phyloP scores from a whole-genome alignment of 2,888 invertebrate genomes.

The Rotaria socialis region DNA sequence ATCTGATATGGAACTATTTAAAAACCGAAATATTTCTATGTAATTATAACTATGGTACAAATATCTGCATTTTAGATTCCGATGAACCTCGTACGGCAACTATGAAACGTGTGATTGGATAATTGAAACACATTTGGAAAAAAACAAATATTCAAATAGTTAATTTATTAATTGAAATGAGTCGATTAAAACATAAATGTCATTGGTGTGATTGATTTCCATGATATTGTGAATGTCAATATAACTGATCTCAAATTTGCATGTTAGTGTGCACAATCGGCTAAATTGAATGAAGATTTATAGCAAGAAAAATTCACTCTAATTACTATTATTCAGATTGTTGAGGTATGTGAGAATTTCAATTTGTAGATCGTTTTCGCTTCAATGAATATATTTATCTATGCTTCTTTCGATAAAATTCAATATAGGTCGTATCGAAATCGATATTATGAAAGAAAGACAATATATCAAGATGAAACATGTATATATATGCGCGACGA shows the following conservation, averaged over 20 bases:
- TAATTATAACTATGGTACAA: constrained; percentile 69
- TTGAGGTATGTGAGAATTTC: not conserved
- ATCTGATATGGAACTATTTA: too few species aligned
- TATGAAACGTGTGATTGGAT: constrained; percentile 68
- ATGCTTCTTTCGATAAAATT: not conserved
- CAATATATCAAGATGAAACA: not conserved
- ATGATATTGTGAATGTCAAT: not conserved
- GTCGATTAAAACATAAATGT: not conserved
- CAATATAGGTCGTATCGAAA: not conserved
- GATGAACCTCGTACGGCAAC: constrained; percentile 79
- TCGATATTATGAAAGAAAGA: not conserved
- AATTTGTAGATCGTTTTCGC: not conserved
- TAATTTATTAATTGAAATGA: not conserved
- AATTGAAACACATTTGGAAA: constrained; percentile 76
- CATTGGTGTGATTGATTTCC: not conserved
- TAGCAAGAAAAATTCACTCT: not conserved
- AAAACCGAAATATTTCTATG: constrained; percentile 65
- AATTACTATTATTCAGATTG: not conserved
- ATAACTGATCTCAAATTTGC: not conserved
- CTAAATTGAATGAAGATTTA: too few species aligned
- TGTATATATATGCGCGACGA: too few species aligned
- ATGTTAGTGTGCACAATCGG: not conserved
- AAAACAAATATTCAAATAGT: constrained; percentile 62
- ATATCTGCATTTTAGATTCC: constrained; percentile 69
- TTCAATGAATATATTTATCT: not conserved